phyloP scores from a whole-genome alignment of 2,888 invertebrate species.

The Chorisops tibialis region DNA sequence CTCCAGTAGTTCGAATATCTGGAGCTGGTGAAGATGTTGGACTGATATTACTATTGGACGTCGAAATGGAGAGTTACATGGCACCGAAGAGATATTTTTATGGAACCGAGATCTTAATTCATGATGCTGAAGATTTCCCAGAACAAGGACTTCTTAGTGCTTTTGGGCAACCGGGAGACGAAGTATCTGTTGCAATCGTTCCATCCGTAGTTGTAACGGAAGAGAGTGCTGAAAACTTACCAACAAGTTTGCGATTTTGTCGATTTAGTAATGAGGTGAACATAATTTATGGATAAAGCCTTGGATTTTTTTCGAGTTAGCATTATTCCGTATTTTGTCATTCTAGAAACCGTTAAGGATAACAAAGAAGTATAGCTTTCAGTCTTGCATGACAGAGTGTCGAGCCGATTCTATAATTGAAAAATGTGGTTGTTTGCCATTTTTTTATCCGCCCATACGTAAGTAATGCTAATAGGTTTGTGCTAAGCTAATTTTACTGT shows the following conservation, averaged over 20 bases:
- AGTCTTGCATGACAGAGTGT: conserved; percentile 49
- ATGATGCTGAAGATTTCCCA: no score
- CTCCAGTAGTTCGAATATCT: conserved; percentile 34
- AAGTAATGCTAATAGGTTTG: conserved; percentile 28
- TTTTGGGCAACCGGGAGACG: no score
- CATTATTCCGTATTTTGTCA: conserved; percentile 6
- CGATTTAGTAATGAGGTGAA: no score
- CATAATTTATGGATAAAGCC: no score
- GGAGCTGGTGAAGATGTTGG: conserved; percentile 45
- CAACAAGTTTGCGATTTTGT: conserved; percentile 39
- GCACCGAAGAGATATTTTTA: conserved; percentile 42
- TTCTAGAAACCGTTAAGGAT: conserved; percentile 37
- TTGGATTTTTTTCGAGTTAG: conserved; percentile 44
- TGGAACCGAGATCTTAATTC: conserved; percentile 33
- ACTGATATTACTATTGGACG: conserved; percentile 42
- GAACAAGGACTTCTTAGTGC: conserved; percentile 35
- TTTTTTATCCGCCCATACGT: conserved; percentile 47
- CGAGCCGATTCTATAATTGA: conserved; percentile 40
- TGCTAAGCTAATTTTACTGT: background rate
- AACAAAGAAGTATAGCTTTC: conserved; percentile 44
- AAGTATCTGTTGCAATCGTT: conserved; percentile 32
- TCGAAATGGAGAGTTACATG: conserved; percentile 42
- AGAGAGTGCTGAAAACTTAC: conserved; percentile 40
- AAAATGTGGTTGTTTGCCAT: conserved; percentile 48
- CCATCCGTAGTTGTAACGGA: conserved; percentile 44